Conservation (phyloP, 1,140 invertebrate genomes). For the Drosophila tristis region DNA sequence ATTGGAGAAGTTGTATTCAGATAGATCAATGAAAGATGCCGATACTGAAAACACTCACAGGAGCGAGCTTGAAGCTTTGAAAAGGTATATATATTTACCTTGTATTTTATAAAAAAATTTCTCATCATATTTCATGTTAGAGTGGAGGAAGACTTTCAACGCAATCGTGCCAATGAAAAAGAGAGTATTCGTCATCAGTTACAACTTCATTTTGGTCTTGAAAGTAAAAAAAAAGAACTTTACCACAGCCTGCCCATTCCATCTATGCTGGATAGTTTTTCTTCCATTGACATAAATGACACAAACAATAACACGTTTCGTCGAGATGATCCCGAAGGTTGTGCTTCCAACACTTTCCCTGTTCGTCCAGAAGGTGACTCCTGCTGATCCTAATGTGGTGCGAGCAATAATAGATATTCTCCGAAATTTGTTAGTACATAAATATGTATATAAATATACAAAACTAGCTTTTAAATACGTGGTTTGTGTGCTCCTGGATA, state of each 20-base stretch:
- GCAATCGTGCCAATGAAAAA: conserved; percentile 90
- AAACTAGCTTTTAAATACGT: background rate
- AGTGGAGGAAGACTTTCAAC: conserved; percentile 90
- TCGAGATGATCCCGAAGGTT: conserved; percentile 88
- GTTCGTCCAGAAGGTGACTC: conserved; percentile 9
- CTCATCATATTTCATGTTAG: conserved; percentile 40
- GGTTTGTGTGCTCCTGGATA: too few relatives aligned
- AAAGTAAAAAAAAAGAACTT: conserved; percentile 23
- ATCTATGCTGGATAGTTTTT: conserved; percentile 69
- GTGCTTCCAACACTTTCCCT: conserved; percentile 76
- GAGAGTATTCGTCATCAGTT: conserved; percentile 90
- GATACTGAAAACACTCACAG: conserved; percentile 91
- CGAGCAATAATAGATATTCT: background rate
- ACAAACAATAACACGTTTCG: conserved; percentile 39
- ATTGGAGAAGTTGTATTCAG: conserved; percentile 89
- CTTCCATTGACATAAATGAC: conserved; percentile 32
- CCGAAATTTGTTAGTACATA: background rate
- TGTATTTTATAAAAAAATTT: background rate
- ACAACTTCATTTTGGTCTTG: conserved; percentile 86
- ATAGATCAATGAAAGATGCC: conserved; percentile 90
- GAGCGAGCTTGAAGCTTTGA: conserved; percentile 91
- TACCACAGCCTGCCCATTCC: conserved; percentile 72
- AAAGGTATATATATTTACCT: conserved; percentile 72
- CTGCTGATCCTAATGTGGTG: background rate
- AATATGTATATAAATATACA: background rate